A percentile compares a stretch with the other conserved stretches of the same genome.
Conservation (phyloP, 2,113 vertebrate genomes). For the Labrus mixtus region DNA sequence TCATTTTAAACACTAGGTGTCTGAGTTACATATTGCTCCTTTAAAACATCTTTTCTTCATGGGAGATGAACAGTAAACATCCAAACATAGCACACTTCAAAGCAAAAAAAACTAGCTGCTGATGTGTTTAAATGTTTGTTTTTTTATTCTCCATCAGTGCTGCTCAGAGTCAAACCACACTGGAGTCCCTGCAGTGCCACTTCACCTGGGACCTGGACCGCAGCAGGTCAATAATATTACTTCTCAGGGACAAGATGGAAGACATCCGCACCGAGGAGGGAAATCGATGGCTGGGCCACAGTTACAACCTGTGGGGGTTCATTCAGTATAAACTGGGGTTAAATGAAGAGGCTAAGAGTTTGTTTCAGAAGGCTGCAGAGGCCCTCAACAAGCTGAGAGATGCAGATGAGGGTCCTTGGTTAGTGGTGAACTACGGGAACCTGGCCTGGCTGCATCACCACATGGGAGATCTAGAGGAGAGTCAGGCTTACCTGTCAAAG, state of each 20-base stretch:
- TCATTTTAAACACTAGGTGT: no score
- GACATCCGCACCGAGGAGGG: slow-evolving; percentile 56
- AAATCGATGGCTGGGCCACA: slow-evolving; percentile 71
- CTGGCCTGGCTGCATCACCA: slow-evolving; percentile 70
- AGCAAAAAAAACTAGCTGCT: background rate
- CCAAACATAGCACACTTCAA: no score
- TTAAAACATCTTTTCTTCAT: no score
- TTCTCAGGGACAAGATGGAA: slow-evolving; percentile 47
- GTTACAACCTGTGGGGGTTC: slow-evolving; percentile 73
- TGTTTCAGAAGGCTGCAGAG: slow-evolving; percentile 59
- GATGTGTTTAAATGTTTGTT: background rate
- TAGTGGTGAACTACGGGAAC: slow-evolving; percentile 73
- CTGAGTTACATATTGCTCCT: no score
- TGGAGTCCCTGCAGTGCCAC: slow-evolving; percentile 69
- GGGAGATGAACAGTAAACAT: no score
- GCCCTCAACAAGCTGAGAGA: slow-evolving; percentile 64
- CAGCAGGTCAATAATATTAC: slow-evolving; percentile 8
- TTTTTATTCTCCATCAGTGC: slow-evolving; percentile 28
- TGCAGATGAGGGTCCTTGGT: slow-evolving; percentile 72
- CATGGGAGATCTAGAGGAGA: slow-evolving; percentile 28
- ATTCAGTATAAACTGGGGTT: slow-evolving; percentile 48
- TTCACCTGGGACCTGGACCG: slow-evolving; percentile 66
- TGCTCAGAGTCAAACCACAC: slow-evolving; percentile 9
- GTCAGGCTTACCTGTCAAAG: slow-evolving; percentile 50
- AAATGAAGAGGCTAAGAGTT: background rate